Evolutionary conservation across 2,888 invertebrate species (phyloP).

Genomic region (Onchidella celtica): DNA sequence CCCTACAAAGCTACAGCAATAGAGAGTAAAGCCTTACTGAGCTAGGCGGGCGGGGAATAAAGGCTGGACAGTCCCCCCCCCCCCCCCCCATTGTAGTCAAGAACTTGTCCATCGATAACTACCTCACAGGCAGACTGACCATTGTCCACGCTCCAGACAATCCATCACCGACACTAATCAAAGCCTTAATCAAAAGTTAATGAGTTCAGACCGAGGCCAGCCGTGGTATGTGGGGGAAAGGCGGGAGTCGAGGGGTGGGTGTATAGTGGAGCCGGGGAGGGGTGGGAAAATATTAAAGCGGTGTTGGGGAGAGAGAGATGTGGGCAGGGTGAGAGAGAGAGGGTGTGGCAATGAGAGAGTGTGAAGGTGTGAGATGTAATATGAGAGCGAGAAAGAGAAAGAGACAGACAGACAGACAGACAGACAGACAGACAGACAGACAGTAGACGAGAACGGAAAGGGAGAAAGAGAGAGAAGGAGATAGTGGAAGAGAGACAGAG

Average conservation of each 20-base stretch:
- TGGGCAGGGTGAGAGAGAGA: not conserved
- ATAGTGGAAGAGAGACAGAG: not conserved
- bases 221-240: not conserved
- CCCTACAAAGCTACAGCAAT: no score
- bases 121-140: no score
- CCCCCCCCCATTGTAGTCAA: no score
- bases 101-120: no score
- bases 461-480: not conserved
- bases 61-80: no score
- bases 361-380: not conserved
- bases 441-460: not conserved
- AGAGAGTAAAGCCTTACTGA: no score
- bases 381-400: not conserved
- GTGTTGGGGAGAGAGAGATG: not conserved
- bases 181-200: no score
- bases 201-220: no score
- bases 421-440: not conserved
- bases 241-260: not conserved
- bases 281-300: not conserved
- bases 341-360: not conserved
- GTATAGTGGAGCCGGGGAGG: not conserved
- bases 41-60: no score
- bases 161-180: no score
- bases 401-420: slow-evolving; percentile 6
- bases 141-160: no score